phyloP scores from a whole-genome alignment of 2,888 invertebrate species.

The Tyria jacobaeae region DNA sequence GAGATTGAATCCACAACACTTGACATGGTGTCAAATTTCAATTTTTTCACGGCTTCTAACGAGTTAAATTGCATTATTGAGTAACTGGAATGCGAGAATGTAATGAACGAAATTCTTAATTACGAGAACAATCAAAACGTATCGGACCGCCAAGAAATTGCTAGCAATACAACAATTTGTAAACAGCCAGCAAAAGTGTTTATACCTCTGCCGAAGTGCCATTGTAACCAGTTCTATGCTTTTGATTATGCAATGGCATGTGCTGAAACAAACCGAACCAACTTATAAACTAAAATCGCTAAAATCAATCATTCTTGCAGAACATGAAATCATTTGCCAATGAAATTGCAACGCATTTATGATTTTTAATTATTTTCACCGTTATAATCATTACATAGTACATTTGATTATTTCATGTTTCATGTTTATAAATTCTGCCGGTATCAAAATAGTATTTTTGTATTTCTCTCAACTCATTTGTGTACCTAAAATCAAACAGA shows the following conservation, averaged over 20 bases:
- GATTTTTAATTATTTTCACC: conserved; percentile 38
- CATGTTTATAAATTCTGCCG: conserved; percentile 8
- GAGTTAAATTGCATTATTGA: neutral
- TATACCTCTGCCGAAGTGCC: conserved; percentile 62
- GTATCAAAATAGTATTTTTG: neutral
- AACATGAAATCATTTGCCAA: conserved; percentile 26
- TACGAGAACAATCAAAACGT: conserved; percentile 75
- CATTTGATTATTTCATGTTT: conserved; percentile 16
- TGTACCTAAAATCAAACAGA: neutral
- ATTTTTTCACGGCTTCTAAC: too few species aligned
- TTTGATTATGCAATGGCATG: conserved; percentile 64
- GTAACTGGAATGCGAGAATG: neutral
- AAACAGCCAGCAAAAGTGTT: conserved; percentile 71
- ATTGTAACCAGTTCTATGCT: conserved; percentile 66
- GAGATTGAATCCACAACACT: too few species aligned
- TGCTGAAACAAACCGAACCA: conserved; percentile 54
- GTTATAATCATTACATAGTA: conserved; percentile 20
- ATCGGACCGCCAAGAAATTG: conserved; percentile 58
- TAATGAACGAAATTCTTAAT: conserved; percentile 63
- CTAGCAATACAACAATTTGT: conserved; percentile 77
- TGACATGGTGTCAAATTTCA: too few species aligned
- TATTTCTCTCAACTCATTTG: neutral
- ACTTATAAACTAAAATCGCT: conserved; percentile 48
- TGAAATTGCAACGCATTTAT: conserved; percentile 46
- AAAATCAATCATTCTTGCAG: conserved; percentile 52